Evolutionary conservation across 2,888 invertebrate genomes (phyloP), one percentile per base, ranked within the genome.

Genomic region (Cotesia congregata): DNA sequence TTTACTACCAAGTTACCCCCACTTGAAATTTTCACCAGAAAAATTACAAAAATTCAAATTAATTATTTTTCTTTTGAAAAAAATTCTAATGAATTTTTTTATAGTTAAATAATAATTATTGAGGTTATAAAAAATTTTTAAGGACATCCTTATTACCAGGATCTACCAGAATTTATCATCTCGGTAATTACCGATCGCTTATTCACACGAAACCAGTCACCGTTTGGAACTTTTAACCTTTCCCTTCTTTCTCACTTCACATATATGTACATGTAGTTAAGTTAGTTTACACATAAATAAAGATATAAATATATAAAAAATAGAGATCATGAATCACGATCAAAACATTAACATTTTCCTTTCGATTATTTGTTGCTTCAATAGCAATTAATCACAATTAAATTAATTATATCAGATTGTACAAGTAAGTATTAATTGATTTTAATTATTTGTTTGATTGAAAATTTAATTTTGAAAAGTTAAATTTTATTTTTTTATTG

Each of bases 171-270:
- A 86, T 86, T 86, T 86, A 86, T 86, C 85, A 84, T 83, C 83
- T 77, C 77, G 82, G 82, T 85, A 86, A 86, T 85, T 84, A 85
- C 82, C 84, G 83, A 86, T 86, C 86, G 85, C 84, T 86, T 85
- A 85, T 85, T 83, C 83, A 82, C 82, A 82, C 81, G 80, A 82
- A 85, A 85, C 84, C 84, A 83, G 85, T 84, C 83, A 30, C 30
- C 30, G 30, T 30, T 30, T 30, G 3, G 30, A 30, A 30, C 30
- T 30, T 79, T 30, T 40, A 72, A 67, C 68, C 67, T 30, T 38
- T 73, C 73, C 77, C 82, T 71, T 80, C 73, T 75, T 80, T 80
- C 30, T 30, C 50, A 12, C 50, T 50, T 50, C 12, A 12, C 7
- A 65, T 74, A 75, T 76, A 65, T 72, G 30, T 74, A 73, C 72